A percentile compares a stretch with the other conserved stretches of the same genome.
These are phyloP conservation scores for Trachythela sp. DNA, from an alignment of 64 coral and sea anemone species.

Conservation along the genomic window DNA sequence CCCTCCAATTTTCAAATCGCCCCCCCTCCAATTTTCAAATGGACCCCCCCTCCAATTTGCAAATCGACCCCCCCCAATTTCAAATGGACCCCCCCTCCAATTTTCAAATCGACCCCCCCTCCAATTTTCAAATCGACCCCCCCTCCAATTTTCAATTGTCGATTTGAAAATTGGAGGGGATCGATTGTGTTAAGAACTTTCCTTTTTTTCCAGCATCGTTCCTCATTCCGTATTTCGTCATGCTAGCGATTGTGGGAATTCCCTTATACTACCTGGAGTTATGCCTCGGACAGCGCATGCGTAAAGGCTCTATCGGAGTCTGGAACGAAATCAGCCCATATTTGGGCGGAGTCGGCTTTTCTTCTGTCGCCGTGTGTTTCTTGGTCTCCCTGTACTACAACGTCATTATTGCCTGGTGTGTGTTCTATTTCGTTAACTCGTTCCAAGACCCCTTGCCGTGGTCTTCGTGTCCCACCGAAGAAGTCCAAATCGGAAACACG, in stretches of 20 bases:
- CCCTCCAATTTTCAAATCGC: no score
- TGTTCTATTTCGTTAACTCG: slow-evolving; percentile 95
- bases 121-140: no score
- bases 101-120: no score
- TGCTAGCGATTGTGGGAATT: slow-evolving; percentile 92
- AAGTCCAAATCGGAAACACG: slow-evolving; percentile 52
- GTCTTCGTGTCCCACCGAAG: slow-evolving; percentile 67
- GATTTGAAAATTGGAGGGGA: no score
- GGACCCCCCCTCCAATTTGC: no score
- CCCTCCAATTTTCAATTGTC: no score
- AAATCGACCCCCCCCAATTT: no score
- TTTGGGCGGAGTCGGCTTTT: slow-evolving; percentile 81
- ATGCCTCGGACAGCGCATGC: slow-evolving; percentile 94
- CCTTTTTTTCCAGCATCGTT: slow-evolving; percentile 62
- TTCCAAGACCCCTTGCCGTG: slow-evolving; percentile 93
- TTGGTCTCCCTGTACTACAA: slow-evolving; percentile 95
- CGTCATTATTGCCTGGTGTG: slow-evolving; percentile 90
- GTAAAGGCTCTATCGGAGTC: slow-evolving; percentile 94
- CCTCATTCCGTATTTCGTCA: slow-evolving; percentile 93
- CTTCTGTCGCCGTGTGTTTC: slow-evolving; percentile 88
- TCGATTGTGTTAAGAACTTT: background rate
- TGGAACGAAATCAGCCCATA: slow-evolving; percentile 98
- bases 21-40: no score
- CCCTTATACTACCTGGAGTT: slow-evolving; percentile 98
- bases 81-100: no score